A percentile compares a stretch with the other conserved stretches of the same genome.
Evolutionary conservation across 1,140 invertebrate species (phyloP).

Genomic region (Platyscapa corneri): DNA sequence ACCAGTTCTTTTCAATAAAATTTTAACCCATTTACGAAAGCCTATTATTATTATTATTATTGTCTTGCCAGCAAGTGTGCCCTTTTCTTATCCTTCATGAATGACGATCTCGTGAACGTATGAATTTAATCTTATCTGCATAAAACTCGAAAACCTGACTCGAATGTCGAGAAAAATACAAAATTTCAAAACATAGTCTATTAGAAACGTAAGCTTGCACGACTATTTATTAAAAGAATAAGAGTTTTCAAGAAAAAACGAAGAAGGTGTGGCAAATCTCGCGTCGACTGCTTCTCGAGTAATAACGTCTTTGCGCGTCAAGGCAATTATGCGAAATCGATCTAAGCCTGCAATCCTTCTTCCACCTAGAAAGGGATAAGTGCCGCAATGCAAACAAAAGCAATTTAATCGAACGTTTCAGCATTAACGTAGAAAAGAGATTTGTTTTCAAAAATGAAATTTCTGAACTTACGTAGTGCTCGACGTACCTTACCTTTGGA

Average conservation of each 20-base stretch:
- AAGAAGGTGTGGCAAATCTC: background rate
- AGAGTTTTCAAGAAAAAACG: background rate
- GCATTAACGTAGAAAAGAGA: background rate
- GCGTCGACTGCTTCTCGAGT: background rate
- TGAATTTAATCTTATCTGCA: background rate
- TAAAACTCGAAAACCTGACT: background rate
- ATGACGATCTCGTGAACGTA: background rate
- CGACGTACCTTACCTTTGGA: too few relatives aligned
- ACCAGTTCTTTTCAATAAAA: background rate
- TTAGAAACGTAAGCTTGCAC: background rate
- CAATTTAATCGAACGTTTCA: background rate
- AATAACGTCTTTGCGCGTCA: conserved; percentile 1
- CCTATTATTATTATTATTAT: background rate
- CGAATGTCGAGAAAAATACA: background rate
- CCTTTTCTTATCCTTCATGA: background rate
- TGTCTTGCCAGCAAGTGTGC: background rate
- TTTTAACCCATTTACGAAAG: too few relatives aligned
- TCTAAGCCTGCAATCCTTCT: background rate
- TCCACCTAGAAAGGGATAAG: background rate
- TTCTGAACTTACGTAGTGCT: too few relatives aligned
- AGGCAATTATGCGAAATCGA: background rate
- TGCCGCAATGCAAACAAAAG: background rate
- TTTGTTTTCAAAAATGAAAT: background rate
- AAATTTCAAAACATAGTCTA: background rate
- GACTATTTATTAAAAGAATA: background rate